Conservation (phyloP, 1,140 invertebrate species). For the Orchestia grillus region DNA sequence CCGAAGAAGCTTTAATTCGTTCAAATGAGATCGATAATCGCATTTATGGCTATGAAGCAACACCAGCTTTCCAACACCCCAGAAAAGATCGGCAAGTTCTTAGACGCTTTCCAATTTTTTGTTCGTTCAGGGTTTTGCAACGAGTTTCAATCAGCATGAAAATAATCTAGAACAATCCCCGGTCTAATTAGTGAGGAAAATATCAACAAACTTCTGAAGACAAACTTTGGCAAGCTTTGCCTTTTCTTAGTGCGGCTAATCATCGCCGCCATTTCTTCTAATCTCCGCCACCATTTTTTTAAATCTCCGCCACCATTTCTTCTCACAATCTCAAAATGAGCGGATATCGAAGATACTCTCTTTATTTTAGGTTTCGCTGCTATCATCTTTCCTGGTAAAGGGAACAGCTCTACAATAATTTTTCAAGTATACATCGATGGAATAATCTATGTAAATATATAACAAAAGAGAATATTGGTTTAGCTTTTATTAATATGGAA, state of each 20-base stretch:
- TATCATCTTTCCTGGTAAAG: not conserved
- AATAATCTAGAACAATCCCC: not conserved
- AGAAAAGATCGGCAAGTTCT: not conserved
- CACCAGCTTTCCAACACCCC: not conserved
- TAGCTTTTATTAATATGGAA: too few relatives aligned
- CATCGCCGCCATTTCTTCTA: not conserved
- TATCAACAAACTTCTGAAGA: not conserved
- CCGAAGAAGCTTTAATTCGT: not conserved
- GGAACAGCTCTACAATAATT: not conserved
- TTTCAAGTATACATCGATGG: not conserved
- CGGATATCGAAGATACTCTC: not conserved
- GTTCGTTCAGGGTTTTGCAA: not conserved
- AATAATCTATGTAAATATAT: not conserved
- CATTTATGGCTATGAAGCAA: not conserved
- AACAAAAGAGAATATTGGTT: too few relatives aligned
- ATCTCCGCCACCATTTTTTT: not conserved
- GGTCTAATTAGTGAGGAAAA: constrained; percentile 1
- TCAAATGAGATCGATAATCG: not conserved
- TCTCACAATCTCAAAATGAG: not conserved
- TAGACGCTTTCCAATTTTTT: not conserved
- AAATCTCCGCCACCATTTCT: not conserved
- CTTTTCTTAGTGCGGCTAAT: not conserved
- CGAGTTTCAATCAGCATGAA: not conserved
- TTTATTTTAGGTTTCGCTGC: not conserved
- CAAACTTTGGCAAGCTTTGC: not conserved